Evolutionary conservation across 2,888 invertebrate species (phyloP).

Genomic region (Unio delphinus): DNA sequence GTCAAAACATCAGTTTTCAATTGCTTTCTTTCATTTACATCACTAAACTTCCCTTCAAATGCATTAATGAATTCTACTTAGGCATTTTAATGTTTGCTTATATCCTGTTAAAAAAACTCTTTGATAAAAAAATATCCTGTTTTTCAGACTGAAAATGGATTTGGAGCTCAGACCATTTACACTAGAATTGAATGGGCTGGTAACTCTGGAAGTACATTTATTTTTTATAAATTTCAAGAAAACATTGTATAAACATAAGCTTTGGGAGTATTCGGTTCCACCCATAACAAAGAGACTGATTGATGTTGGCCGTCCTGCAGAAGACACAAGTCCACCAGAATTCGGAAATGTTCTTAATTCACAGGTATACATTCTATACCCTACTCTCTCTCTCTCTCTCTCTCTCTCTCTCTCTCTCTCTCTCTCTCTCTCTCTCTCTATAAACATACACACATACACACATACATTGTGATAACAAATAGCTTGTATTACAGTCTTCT

Average conservation of each 20-base stretch:
- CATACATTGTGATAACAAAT: too few relatives aligned
- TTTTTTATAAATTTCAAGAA: constrained; percentile 14
- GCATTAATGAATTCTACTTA: too few relatives aligned
- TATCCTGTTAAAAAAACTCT: too few relatives aligned
- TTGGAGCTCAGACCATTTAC: constrained; percentile 30
- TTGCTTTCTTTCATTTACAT: too few relatives aligned
- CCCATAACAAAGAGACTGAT: constrained; percentile 29
- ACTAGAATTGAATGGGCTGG: constrained; percentile 25
- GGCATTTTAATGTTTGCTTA: too few relatives aligned
- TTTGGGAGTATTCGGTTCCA: constrained; percentile 24
- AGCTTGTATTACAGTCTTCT: too few relatives aligned
- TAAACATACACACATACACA: too few relatives aligned
- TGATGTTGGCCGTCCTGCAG: constrained; percentile 31
- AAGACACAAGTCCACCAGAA: constrained; percentile 34
- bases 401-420: too few relatives aligned
- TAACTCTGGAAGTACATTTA: constrained; percentile 27
- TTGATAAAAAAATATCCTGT: neutral
- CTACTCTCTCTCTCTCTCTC: too few relatives aligned
- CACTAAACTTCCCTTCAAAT: too few relatives aligned
- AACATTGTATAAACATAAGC: constrained; percentile 20
- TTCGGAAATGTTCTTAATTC: constrained; percentile 13
- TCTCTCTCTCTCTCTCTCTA: too few relatives aligned
- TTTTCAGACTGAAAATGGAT: constrained; percentile 30
- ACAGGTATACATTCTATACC: neutral
- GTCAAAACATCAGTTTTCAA: too few relatives aligned